Evolutionary conservation across 2,113 vertebrate species (phyloP).

Genomic region (Gnathonemus echidnorhynchus): DNA sequence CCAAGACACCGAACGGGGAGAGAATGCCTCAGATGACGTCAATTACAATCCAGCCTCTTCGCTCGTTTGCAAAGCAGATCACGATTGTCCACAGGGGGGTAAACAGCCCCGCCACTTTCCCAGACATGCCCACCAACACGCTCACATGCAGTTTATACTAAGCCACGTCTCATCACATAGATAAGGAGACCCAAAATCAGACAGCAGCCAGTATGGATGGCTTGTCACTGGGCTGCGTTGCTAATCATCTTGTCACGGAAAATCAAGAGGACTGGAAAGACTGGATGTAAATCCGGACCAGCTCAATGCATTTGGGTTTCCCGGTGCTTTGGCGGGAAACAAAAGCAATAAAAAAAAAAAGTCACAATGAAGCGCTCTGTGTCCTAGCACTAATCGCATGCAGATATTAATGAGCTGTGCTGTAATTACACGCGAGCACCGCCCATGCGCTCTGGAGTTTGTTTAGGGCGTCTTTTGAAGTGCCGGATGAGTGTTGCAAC

Average conservation of each 20-base stretch:
- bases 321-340: neutral
- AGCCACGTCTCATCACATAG: neutral
- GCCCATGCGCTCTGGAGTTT: neutral
- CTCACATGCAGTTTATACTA: neutral
- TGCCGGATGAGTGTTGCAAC: neutral
- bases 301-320: neutral
- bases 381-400: neutral
- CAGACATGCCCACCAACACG: neutral
- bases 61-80: neutral
- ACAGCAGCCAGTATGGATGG: neutral
- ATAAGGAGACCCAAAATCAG: neutral
- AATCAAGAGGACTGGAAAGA: neutral
- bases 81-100: neutral
- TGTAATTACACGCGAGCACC: neutral
- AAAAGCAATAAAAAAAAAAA: neutral
- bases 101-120: neutral
- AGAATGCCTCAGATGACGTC: neutral
- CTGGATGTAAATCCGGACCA: neutral
- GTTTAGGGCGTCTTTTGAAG: neutral
- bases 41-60: neutral
- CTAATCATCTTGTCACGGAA: neutral
- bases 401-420: conserved; percentile 1
- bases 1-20: neutral
- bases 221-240: neutral
- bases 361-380: neutral